Percentiles rank a stretch among this genome's conserved stretches.
phyloP scores from a whole-genome alignment of 2,888 invertebrate genomes.

The Volucella bombylans region DNA sequence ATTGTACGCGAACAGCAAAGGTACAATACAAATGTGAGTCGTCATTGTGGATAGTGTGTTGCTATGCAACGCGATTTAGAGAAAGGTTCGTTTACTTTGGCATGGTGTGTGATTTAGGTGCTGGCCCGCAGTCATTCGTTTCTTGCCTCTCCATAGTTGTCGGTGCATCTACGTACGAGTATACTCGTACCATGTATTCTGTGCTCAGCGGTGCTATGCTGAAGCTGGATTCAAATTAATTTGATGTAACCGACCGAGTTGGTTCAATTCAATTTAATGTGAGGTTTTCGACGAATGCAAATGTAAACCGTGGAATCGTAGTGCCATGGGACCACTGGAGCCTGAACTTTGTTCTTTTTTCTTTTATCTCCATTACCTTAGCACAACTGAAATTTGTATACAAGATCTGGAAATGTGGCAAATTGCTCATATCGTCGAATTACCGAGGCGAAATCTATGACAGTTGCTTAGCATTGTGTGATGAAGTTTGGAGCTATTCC shows the following conservation, averaged over 20 bases:
- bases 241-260: constrained; percentile 69
- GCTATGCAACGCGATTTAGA: constrained; percentile 59
- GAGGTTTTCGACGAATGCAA: constrained; percentile 37
- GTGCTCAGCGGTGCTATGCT: constrained; percentile 21
- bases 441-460: constrained; percentile 41
- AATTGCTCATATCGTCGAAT: constrained; percentile 48
- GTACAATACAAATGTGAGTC: constrained; percentile 60
- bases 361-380: constrained; percentile 36
- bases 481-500: no score
- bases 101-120: constrained; percentile 68
- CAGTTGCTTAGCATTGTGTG: background rate
- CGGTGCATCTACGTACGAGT: background rate
- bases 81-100: constrained; percentile 71
- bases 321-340: constrained; percentile 42
- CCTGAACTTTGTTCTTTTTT: constrained; percentile 41
- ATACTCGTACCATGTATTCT: background rate
- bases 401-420: constrained; percentile 57
- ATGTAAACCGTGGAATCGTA: background rate
- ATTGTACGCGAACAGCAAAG: constrained; percentile 57
- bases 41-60: constrained; percentile 23
- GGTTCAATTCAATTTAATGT: constrained; percentile 69
- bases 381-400: constrained; percentile 65
- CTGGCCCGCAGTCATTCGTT: constrained; percentile 47
- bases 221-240: constrained; percentile 69
- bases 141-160: background rate